Base-by-base conservation (phyloP, 1,140 invertebrate genomes). In the Bombus cullumanus region DNA sequence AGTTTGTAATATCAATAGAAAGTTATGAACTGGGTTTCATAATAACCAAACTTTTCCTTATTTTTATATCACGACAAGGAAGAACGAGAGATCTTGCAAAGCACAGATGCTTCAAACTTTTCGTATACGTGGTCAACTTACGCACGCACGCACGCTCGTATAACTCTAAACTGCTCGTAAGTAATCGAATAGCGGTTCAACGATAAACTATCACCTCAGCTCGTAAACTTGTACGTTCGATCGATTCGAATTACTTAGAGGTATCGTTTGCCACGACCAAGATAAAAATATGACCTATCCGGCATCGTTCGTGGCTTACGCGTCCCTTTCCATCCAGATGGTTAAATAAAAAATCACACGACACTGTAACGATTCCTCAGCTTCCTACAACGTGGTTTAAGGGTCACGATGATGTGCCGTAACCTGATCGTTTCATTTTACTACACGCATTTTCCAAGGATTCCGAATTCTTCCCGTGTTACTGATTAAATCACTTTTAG, bases 221-320 rank as follows among this genome's bases (percentile, higher is more conserved):
- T 68, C 77, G 77, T 74, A 69, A 81, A 88, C 71, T 37, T 37
- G 43, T 62, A n/a, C 37, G 37, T 68, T 82, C 47, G 72, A 81
- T 73, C 82, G 82, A 41, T 8, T 18, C 25, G 77, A 90, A 89
- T 91, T 89, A 86, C 53, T 85, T 85, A 57, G 62, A 75, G 64
- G 53, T 77, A 53, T 57, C 53, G 62, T 47, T 62, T 28, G 28
- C 37, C 18, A 22, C 6, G 57, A 68, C 81, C 39, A 82, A n/a
- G 72, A 39, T 31, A 41, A 68, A 83, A 69, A 57, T 69, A 78
- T 37, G 18, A 57, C 41, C 37, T 41, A 59, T 22, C 41, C 8
- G 15, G 15, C 1, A n/a, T 37, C n/a, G 68, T 39, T 69, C 22
- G 6, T 80, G 43, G 5, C 68, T 47, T 37, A 72, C 47, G 47